These are phyloP conservation scores for Julus scandinavius DNA, from an alignment of 2,888 invertebrate genomes.

Conservation along the genomic window DNA sequence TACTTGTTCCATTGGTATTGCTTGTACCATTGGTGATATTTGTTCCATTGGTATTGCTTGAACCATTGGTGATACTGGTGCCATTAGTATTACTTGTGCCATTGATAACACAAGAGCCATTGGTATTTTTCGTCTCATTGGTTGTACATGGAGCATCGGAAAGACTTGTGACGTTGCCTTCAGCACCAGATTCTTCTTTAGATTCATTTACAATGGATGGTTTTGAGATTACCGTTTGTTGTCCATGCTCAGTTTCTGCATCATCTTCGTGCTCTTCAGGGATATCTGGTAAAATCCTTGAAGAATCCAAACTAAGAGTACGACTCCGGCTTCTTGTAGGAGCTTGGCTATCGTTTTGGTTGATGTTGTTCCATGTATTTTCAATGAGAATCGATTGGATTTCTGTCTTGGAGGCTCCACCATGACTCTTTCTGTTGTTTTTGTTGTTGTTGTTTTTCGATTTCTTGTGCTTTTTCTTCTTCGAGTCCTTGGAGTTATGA, in stretches of 20 bases:
- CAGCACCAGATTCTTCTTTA: not conserved
- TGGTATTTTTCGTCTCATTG: not conserved
- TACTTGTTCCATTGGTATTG: not conserved
- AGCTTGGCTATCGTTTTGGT: not conserved
- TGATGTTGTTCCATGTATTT: not conserved
- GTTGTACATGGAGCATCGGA: not conserved
- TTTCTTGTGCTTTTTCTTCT: slow-evolving; percentile 43
- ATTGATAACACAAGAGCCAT: not conserved
- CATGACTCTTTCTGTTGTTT: not conserved
- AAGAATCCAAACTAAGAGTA: slow-evolving; percentile 56
- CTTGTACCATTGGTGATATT: not conserved
- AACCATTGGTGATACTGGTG: not conserved
- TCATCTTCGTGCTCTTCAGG: slow-evolving; percentile 56
- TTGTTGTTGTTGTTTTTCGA: not conserved
- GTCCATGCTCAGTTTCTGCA: slow-evolving; percentile 37
- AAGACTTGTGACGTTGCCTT: not conserved
- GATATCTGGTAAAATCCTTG: slow-evolving; percentile 53
- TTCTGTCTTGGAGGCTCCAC: slow-evolving; percentile 40
- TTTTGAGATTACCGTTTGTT: not conserved
- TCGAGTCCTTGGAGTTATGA: not conserved
- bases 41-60: not conserved
- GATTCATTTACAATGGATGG: not conserved
- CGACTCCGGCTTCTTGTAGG: slow-evolving; percentile 51
- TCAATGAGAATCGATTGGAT: not conserved
- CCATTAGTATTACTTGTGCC: not conserved